phyloP scores from a whole-genome alignment of 2,113 vertebrate species.

The Toxotes jaculatrix region DNA sequence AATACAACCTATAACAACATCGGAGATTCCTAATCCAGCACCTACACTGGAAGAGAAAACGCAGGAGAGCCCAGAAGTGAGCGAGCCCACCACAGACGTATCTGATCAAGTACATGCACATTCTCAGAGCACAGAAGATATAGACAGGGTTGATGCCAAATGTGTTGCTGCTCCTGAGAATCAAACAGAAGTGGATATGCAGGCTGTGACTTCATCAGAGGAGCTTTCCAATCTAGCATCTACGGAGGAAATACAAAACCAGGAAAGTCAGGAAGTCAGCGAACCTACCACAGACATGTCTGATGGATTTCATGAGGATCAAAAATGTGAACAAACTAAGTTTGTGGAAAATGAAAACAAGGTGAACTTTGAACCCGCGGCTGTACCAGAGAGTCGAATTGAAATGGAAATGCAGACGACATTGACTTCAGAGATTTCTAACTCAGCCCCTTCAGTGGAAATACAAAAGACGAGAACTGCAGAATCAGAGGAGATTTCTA shows the following conservation, averaged over 20 bases:
- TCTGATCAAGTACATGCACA: neutral
- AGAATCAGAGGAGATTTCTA: neutral
- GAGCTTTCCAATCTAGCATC: constrained; percentile 3
- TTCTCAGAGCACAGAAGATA: constrained; percentile 5
- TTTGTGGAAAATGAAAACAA: constrained; percentile 12
- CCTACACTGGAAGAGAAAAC: constrained; percentile 1
- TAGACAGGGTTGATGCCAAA: constrained; percentile 1
- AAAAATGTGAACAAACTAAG: neutral
- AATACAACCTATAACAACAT: neutral
- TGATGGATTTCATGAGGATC: neutral
- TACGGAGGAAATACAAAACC: constrained; percentile 3
- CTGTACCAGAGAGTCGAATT: constrained; percentile 6
- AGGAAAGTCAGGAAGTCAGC: neutral
- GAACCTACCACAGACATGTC: constrained; percentile 12
- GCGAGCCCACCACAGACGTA: neutral
- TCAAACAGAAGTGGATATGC: constrained; percentile 29
- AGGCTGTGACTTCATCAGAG: constrained; percentile 2
- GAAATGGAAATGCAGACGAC: constrained; percentile 15
- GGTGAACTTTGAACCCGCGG: constrained; percentile 10
- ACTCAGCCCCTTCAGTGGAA: constrained; percentile 3
- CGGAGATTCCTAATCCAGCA: constrained; percentile 9
- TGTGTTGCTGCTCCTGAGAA: constrained; percentile 10
- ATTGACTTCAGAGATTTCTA: neutral
- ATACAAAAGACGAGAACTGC: neutral
- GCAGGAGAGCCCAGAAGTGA: constrained; percentile 10